Conservation (phyloP, 2,113 vertebrate species). For the Daboia siamensis region DNA sequence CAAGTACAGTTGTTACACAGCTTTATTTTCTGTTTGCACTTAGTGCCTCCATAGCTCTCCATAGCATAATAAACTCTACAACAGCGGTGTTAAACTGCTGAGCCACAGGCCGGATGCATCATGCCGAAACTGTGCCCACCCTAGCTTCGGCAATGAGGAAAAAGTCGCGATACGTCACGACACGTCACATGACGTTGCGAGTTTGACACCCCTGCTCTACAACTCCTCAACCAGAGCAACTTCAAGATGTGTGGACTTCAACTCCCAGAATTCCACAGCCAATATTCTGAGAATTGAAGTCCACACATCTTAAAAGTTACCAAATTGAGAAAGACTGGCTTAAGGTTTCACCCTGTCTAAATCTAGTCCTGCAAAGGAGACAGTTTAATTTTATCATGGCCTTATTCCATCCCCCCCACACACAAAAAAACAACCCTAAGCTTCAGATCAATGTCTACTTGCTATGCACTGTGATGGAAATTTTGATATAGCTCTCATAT, state of each 20-base stretch:
- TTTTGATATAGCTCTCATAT: background rate
- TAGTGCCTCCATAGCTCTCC: background rate
- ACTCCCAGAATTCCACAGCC: background rate
- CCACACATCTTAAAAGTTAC: background rate
- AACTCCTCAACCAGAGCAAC: no score
- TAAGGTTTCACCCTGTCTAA: background rate
- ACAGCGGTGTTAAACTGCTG: no score
- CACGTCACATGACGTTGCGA: no score
- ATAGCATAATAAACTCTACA: background rate
- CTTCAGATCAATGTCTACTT: background rate
- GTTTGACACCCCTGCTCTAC: no score
- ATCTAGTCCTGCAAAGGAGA: background rate
- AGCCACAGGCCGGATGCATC: no score
- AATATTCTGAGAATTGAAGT: background rate
- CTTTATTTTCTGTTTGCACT: background rate
- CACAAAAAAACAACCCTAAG: no score
- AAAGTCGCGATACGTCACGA: no score
- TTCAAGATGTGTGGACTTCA: background rate
- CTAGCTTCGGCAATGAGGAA: no score
- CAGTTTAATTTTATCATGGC: background rate
- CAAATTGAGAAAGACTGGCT: background rate
- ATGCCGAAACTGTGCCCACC: no score
- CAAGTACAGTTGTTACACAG: background rate
- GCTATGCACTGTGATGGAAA: background rate
- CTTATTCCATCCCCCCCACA: background rate